Evolutionary conservation across 1,140 invertebrate genomes (phyloP), one percentile per base, ranked within the genome.

Genomic region (Caerostris darwini): DNA sequence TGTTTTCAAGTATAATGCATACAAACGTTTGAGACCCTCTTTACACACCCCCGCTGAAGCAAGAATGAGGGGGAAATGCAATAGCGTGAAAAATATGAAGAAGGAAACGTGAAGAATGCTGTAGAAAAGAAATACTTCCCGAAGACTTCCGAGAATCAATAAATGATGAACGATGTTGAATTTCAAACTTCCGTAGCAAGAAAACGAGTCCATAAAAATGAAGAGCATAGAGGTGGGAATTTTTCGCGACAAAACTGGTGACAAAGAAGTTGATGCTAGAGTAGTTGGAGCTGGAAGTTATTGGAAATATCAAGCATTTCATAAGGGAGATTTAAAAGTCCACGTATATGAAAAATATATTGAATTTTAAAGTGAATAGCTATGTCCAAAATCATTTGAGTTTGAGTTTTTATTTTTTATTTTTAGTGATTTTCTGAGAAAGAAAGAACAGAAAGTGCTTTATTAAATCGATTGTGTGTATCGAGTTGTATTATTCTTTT

Each of bases 121-220:
- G 67, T n/a, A 69, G 67, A 19, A 69, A 69, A 69, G n/a, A 69
- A 69, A 19, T 4, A 69, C 17, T 69, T 34, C 67, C 17, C 17
- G 67, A 69, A 64, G 61, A 64, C 61, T 64, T 64, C 61, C 61
- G 61, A 69, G 67, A 69, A n/a, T 69, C 67, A 69, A 69, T 64
- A 64, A 64, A 64, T 64, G 61, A 64, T 64, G 61, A 64, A 64
- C 61, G 61, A 64, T 64, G 61, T 64, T 64, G 61, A 64, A 64
- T 64, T 64, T 69, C 67, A 19, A 69, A 69, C 67, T 69, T 69
- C 67, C 67, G 67, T n/a, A 6, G 67, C 7, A 64, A 64, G 61
- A 64, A 64, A 64, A 64, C 17, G 67, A 69, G 67, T 69, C n/a
- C n/a, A 69, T 69, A 19, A 69, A 69, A 69, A n/a, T 69, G 67